These are phyloP conservation scores for Lithophane semibrunnea DNA, from an alignment of 2,888 invertebrate genomes.

Conservation along the genomic window DNA sequence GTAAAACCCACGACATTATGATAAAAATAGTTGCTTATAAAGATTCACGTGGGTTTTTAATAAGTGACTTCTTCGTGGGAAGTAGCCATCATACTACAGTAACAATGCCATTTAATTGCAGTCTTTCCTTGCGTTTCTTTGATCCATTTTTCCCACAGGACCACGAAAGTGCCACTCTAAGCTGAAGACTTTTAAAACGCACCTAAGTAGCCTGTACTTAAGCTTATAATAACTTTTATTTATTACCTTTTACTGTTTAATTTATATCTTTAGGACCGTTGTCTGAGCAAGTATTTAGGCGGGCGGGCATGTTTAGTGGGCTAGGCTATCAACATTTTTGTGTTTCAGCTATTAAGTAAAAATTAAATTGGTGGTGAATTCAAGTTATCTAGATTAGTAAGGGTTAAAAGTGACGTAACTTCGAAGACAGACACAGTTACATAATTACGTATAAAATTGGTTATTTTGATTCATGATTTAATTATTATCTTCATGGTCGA, in stretches of 20 bases:
- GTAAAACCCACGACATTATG: no score
- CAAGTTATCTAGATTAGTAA: background rate
- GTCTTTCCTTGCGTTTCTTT: constrained; percentile 17
- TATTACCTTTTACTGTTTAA: constrained; percentile 6
- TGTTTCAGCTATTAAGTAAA: background rate
- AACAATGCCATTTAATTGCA: constrained; percentile 1
- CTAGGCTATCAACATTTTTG: background rate
- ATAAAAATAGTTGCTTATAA: background rate
- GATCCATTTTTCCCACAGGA: background rate
- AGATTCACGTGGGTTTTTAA: background rate
- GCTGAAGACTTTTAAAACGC: constrained; percentile 25
- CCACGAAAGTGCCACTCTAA: constrained; percentile 25
- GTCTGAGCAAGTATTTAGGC: background rate
- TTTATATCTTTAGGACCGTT: constrained; percentile 28
- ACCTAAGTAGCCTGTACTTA: constrained; percentile 22
- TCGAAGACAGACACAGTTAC: background rate
- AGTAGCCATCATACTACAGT: background rate
- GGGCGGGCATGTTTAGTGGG: no score
- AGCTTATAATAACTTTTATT: constrained; percentile 29
- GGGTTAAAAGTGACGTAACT: background rate
- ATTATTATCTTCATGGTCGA: background rate
- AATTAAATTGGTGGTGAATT: background rate
- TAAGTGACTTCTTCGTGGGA: background rate
- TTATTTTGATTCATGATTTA: background rate
- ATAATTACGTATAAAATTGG: background rate